Conservation (phyloP, 2,113 vertebrate genomes). For the Podocnemis expansa region DNA sequence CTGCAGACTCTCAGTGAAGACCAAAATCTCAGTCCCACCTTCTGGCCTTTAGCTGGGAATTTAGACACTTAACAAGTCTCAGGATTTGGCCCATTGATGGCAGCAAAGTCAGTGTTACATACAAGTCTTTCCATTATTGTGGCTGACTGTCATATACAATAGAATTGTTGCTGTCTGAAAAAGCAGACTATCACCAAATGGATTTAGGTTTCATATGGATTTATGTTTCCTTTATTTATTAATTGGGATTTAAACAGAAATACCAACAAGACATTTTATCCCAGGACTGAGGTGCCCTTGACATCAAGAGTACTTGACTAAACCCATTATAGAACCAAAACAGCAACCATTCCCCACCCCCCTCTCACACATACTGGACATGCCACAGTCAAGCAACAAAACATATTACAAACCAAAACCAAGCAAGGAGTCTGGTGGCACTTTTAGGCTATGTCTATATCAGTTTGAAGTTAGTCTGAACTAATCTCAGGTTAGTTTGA, state of each 20-base stretch:
- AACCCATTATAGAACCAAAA: not conserved
- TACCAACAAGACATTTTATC: not conserved
- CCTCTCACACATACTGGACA: not conserved
- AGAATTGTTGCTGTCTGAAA: not conserved
- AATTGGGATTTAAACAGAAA: not conserved
- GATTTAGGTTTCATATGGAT: not conserved
- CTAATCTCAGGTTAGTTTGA: too few relatives aligned
- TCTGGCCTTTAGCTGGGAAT: not conserved
- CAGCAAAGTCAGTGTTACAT: not conserved
- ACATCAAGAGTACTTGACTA: not conserved
- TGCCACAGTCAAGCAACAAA: not conserved
- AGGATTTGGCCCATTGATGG: not conserved
- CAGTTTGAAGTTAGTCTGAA: too few relatives aligned
- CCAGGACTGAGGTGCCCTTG: not conserved
- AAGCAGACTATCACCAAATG: not conserved
- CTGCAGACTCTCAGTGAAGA: not conserved
- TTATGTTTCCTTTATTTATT: not conserved
- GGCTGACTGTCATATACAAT: not conserved
- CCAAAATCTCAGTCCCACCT: not conserved
- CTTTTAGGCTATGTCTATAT: too few relatives aligned
- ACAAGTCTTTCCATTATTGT: not conserved
- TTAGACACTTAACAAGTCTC: constrained; percentile 10
- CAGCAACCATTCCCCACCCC: not conserved
- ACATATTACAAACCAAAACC: not conserved
- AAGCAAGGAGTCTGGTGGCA: too few relatives aligned